These are phyloP conservation scores for Chelonus formosanus DNA, from an alignment of 2,888 invertebrate species.

Conservation along the genomic window DNA sequence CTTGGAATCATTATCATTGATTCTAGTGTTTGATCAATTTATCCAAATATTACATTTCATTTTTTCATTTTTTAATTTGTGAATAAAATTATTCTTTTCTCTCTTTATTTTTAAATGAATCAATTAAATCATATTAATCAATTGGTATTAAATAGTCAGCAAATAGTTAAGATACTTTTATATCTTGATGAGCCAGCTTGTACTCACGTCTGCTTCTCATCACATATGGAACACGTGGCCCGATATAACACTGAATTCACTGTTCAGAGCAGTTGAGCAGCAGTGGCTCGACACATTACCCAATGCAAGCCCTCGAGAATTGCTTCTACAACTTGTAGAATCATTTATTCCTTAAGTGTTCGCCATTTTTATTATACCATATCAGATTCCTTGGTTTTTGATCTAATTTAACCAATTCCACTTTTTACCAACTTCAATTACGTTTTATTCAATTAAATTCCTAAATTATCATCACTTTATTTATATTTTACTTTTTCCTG, in stretches of 20 bases:
- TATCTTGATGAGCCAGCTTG: too few relatives aligned
- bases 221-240: constrained; percentile 57
- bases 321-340: constrained; percentile 19
- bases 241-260: constrained; percentile 21
- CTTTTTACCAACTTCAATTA: neutral
- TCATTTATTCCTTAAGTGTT: constrained; percentile 16
- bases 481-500: constrained; percentile 18
- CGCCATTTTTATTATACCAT: constrained; percentile 12
- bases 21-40: too few relatives aligned
- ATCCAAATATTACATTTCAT: too few relatives aligned
- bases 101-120: too few relatives aligned
- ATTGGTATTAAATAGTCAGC: too few relatives aligned
- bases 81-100: too few relatives aligned
- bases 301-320: constrained; percentile 17
- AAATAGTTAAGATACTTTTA: too few relatives aligned
- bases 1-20: too few relatives aligned
- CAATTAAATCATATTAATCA: too few relatives aligned
- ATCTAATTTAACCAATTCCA: neutral
- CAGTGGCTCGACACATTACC: constrained; percentile 20
- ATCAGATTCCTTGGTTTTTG: neutral
- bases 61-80: too few relatives aligned
- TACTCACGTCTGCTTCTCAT: constrained; percentile 52
- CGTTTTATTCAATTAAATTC: too few relatives aligned
- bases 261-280: constrained; percentile 7
- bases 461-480: constrained; percentile 15